Conservation (phyloP, 2,888 invertebrate genomes). For the Trimorus sp. region DNA sequence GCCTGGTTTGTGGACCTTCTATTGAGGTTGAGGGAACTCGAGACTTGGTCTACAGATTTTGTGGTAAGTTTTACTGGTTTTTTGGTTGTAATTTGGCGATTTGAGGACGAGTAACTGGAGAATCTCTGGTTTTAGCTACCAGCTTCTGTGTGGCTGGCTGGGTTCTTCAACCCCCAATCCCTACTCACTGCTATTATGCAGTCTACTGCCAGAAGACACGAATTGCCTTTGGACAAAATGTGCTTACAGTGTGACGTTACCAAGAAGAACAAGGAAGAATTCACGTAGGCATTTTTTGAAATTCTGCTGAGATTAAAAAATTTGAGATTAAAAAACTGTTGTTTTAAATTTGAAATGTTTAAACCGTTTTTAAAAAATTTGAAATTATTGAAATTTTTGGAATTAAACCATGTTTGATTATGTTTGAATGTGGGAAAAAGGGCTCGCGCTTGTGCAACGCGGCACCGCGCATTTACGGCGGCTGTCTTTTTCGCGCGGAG, state of each 20-base stretch:
- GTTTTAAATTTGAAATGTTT: no score
- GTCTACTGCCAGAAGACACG: slow-evolving; percentile 96
- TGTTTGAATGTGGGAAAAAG: no score
- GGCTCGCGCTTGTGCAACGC: no score
- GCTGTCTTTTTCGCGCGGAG: slow-evolving; percentile 24
- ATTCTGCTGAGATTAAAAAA: no score
- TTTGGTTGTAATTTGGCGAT: background rate
- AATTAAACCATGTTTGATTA: no score
- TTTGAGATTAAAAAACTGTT: no score
- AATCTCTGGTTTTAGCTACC: slow-evolving; percentile 85
- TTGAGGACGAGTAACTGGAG: slow-evolving; percentile 78
- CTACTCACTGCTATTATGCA: slow-evolving; percentile 99
- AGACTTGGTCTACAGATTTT: slow-evolving; percentile 98
- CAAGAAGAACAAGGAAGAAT: slow-evolving; percentile 97
- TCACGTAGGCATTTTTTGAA: slow-evolving; percentile 85
- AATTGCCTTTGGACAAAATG: slow-evolving; percentile 99
- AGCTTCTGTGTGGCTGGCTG: slow-evolving; percentile 94
- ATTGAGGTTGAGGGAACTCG: slow-evolving; percentile 91
- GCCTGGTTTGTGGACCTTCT: slow-evolving; percentile 97
- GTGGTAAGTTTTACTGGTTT: slow-evolving; percentile 84
- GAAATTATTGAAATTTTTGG: no score
- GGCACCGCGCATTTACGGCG: slow-evolving; percentile 15
- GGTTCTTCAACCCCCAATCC: slow-evolving; percentile 98
- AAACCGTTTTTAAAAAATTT: no score
- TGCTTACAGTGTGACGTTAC: slow-evolving; percentile 98